Base-by-base conservation (phyloP, 2,888 invertebrate species). In the Apamea epomidion region DNA sequence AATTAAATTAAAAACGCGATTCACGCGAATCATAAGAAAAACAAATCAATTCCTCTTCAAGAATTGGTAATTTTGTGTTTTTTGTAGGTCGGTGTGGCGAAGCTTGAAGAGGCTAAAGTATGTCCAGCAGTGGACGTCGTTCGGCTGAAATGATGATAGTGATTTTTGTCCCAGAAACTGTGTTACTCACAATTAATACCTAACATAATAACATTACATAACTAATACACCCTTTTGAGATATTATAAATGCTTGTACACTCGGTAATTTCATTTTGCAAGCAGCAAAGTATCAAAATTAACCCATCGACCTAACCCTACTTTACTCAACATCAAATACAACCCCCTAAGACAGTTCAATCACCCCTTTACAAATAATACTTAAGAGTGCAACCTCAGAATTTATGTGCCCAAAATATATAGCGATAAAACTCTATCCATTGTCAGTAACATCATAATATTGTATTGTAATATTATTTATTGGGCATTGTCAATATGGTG, bases 351-450 rank as follows among this genome's bases (percentile, higher is more conserved):
- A 87, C 73, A 86, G 85, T 85, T 80, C 89, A 84, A 82, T 94
- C 94, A 95, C 94, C 96, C 96, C 95, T 94, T 89, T 85, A 88
- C 91, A 93, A 95, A 94, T 93, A 93, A 84, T 88, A 91, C 90
- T 90, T 90, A 91, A 93, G 89, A 89, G 90, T 79, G 76, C 79
- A 67, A 83, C 87, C 90, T 90, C 83, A 91, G 83, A 93, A 96
- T 95, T 96, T 96, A 96, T 94, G 92, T 92, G 90, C 94, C 95
- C 96, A 94, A 95, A 96, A 96, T 95, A 94, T 95, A 94, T 87
- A 88, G 87, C 90, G 91, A 94, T 94, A 94, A 94, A 91, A 91
- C 92, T 93, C 90, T 65, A 68, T 65, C 86, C 85, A 91, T 95
- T 95, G 93, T 94, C 80, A 81, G 79, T 82, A 75, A 94, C 94